These are phyloP conservation scores for Venturia canescens DNA, from an alignment of 1,140 invertebrate genomes.

Conservation along the genomic window DNA sequence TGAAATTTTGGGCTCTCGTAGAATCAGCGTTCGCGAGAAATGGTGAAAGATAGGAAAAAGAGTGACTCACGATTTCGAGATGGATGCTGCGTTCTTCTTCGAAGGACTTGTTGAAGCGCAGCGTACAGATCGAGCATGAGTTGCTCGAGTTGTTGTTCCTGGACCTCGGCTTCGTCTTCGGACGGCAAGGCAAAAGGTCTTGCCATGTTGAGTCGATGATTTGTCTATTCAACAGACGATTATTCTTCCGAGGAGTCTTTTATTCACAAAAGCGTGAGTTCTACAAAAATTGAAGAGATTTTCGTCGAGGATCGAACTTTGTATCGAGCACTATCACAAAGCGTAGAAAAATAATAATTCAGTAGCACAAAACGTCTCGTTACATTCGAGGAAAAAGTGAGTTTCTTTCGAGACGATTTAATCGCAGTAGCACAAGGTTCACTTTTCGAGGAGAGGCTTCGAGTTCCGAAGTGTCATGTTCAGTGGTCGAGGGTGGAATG, in stretches of 20 bases:
- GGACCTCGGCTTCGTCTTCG: constrained; percentile 68
- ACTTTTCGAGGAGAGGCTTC: too few species aligned
- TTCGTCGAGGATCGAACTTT: too few species aligned
- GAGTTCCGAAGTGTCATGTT: not conserved
- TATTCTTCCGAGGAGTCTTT: not conserved
- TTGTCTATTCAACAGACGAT: constrained; percentile 12
- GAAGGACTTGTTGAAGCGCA: constrained; percentile 72
- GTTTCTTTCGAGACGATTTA: too few species aligned
- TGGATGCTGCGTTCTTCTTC: constrained; percentile 70
- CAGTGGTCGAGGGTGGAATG: constrained; percentile 8
- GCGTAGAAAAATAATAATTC: too few species aligned
- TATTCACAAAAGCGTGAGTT: too few species aligned
- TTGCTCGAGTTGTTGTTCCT: constrained; percentile 71
- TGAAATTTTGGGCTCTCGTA: too few species aligned
- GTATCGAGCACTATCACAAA: too few species aligned
- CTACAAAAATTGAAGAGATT: too few species aligned
- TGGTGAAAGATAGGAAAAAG: not conserved
- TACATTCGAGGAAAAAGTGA: too few species aligned
- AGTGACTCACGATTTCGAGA: constrained; percentile 74
- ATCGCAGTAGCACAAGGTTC: too few species aligned
- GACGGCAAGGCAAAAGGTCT: constrained; percentile 70
- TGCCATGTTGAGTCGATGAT: constrained; percentile 62
- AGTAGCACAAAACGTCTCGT: too few species aligned
- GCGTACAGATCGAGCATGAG: constrained; percentile 73
- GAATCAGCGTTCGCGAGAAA: too few species aligned